phyloP scores from a whole-genome alignment of 2,113 vertebrate species.

The Irena cyanogastra region DNA sequence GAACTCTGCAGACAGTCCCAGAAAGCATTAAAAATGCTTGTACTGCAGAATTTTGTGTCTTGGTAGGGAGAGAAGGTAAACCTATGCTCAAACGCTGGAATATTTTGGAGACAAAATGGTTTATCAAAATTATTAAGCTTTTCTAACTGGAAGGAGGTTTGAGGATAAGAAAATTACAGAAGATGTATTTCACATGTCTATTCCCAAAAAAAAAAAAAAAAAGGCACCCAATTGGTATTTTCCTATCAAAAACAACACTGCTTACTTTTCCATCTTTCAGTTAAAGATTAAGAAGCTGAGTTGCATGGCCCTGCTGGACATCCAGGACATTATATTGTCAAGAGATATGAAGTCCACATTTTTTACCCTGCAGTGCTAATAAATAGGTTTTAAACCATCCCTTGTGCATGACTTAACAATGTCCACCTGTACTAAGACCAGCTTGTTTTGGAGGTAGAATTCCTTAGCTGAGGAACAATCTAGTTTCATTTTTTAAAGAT shows the following conservation, averaged over 20 bases:
- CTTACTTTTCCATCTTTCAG: neutral
- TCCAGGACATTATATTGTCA: neutral
- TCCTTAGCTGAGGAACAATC: neutral
- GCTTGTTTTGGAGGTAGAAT: neutral
- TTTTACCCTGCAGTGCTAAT: neutral
- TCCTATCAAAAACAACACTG: neutral
- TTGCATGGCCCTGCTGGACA: neutral
- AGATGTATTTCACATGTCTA: neutral
- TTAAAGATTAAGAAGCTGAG: neutral
- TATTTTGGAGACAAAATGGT: neutral
- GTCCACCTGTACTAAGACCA: neutral
- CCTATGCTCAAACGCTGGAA: neutral
- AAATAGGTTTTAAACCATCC: neutral
- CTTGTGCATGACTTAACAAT: neutral
- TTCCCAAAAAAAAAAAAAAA: neutral
- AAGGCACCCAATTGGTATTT: neutral
- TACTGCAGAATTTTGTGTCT: neutral
- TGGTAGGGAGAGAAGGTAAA: accelerated
- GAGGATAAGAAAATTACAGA: neutral
- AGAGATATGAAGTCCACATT: neutral
- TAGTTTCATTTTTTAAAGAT: neutral
- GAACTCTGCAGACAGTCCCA: neutral
- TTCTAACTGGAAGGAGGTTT: neutral
- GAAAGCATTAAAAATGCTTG: neutral
- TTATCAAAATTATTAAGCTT: neutral